These are phyloP conservation scores for Cygnus atratus DNA, from an alignment of 2,113 vertebrate species.

Conservation along the genomic window DNA sequence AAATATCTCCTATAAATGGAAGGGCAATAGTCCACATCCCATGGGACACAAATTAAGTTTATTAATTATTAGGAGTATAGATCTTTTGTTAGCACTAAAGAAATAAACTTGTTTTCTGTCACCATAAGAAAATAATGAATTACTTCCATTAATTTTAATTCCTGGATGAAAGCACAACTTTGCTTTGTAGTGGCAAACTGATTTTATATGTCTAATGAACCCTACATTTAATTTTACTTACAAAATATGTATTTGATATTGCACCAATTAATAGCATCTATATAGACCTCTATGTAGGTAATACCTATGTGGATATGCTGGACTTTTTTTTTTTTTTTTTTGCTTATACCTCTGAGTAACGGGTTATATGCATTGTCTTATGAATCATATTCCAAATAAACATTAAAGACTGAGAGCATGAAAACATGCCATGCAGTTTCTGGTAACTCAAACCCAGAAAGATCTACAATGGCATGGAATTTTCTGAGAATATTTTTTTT, in stretches of 20 bases:
- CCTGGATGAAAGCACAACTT: neutral
- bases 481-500: neutral
- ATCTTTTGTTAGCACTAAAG: neutral
- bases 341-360: neutral
- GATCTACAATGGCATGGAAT: neutral
- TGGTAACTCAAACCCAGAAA: neutral
- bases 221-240: neutral
- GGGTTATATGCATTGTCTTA: neutral
- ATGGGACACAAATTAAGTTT: neutral
- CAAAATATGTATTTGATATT: neutral
- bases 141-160: neutral
- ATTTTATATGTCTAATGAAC: neutral
- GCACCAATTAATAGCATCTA: neutral
- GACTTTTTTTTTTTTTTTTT: neutral
- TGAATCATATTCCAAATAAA: neutral
- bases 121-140: neutral
- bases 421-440: neutral
- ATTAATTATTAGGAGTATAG: neutral
- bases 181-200: neutral
- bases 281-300: neutral
- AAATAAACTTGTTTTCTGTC: neutral
- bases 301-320: neutral
- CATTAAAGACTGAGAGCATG: neutral
- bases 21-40: neutral
- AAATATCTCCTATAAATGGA: neutral